Base-by-base conservation (phyloP, 2,888 invertebrate genomes). In the Meghimatium bilineatum region DNA sequence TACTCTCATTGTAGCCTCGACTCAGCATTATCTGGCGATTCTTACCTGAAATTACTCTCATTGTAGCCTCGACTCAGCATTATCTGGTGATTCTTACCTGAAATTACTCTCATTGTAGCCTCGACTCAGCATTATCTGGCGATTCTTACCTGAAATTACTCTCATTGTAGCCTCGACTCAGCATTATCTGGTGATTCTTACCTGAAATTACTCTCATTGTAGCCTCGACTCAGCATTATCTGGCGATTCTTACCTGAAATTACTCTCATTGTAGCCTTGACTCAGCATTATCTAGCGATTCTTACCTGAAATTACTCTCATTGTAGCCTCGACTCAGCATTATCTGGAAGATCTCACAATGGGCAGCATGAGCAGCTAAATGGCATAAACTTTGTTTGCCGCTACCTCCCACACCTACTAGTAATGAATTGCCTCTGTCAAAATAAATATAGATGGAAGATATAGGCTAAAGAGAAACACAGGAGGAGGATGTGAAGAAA, bases 341-440 rank as follows among this genome's bases (percentile, higher is more conserved):
- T 82, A 98, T 97, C 92, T 96, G 96, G 91, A 97, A 97, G 82
- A 96, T 87, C 67, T 96, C 96, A 89, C 96, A 97, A 77, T 95
- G 96, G 17, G 97, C 97, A 0, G 97, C 96, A 90, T 96, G 97
- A 0, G 97, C 95, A 0, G 97, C 96, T 5, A 98, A 94, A 74
- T 95, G 95, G 17, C 97, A 96, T 20, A 97, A 88, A 72, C 96
- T 96, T 90, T 96, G 96, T 93, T 97, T 97, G n/a, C 98, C 98
- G 88, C 96, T 96, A n/a, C 98, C 97, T 5, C 97, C 97, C 3
- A 97, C 96, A 1, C 98, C 98, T 23, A 97, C 96, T 36, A 97
- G 94, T 93, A 98, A 95, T 2, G 96, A 95, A 92, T 98, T 97
- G 0, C 97, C 97, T 86, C 96, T 82, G 82, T 26, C 20, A 72